phyloP scores from a whole-genome alignment of 2,797 vertebrate species.

The Halcyon leucocephala region DNA sequence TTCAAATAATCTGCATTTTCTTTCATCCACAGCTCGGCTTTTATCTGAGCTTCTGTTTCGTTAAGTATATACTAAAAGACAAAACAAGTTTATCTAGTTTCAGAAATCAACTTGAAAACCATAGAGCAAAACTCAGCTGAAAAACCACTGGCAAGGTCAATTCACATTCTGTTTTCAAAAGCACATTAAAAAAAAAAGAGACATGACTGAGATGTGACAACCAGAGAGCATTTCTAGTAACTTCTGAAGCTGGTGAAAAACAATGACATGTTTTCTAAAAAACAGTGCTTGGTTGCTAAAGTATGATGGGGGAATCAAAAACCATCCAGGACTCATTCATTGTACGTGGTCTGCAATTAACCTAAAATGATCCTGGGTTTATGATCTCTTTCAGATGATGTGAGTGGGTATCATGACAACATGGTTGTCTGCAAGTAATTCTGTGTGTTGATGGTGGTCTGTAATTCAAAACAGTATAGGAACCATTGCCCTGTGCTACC shows the following conservation, averaged over 20 bases:
- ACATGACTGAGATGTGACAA: not conserved
- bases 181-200: constrained; percentile 3
- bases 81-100: constrained; percentile 52
- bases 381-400: constrained; percentile 17
- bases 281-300: not conserved
- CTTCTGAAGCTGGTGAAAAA: not conserved
- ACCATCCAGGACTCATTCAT: not conserved
- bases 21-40: constrained; percentile 95
- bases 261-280: not conserved
- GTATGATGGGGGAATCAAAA: not conserved
- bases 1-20: constrained; percentile 95
- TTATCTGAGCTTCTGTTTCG: constrained; percentile 90
- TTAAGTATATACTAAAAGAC: constrained; percentile 91
- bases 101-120: constrained; percentile 33
- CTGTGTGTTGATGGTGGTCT: constrained; percentile 29
- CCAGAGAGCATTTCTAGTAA: not conserved
- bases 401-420: constrained; percentile 1
- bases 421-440: constrained; percentile 29
- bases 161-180: not conserved
- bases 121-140: not conserved
- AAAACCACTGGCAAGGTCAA: not conserved
- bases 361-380: not conserved
- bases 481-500: not conserved
- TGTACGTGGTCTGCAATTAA: not conserved
- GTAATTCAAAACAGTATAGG: constrained; percentile 29